Conservation (phyloP, 2,797 vertebrate genomes). For the Diglossa cyanea region DNA sequence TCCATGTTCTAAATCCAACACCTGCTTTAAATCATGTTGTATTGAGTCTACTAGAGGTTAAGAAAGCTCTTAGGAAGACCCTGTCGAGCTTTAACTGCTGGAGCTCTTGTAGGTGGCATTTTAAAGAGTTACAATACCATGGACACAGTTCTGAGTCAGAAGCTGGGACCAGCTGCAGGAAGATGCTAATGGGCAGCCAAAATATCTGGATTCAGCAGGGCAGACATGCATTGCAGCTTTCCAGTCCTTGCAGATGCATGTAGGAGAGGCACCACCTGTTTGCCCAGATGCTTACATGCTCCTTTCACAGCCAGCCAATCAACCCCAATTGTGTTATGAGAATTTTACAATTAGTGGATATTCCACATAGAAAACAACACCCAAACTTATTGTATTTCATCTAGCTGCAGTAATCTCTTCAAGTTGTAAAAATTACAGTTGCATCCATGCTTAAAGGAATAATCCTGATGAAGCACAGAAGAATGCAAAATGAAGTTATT, state of each 20-base stretch:
- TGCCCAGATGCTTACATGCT: neutral
- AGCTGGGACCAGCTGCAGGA: neutral
- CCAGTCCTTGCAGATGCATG: neutral
- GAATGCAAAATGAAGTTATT: neutral
- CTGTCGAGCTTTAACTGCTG: neutral
- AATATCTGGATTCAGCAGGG: neutral
- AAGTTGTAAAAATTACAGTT: neutral
- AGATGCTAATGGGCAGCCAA: neutral
- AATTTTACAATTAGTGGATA: slow-evolving; percentile 8
- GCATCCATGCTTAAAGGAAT: neutral
- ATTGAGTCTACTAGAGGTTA: neutral
- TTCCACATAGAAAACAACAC: neutral
- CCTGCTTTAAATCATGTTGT: neutral
- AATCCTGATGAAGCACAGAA: neutral
- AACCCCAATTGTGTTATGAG: neutral
- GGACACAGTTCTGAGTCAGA: neutral
- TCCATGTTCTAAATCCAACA: neutral
- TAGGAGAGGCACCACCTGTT: slow-evolving; percentile 12
- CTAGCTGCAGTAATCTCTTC: neutral
- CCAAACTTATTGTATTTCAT: neutral
- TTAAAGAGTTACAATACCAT: neutral
- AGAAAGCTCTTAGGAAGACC: neutral
- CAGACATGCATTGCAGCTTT: neutral
- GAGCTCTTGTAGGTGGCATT: neutral
- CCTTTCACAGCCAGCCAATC: slow-evolving; percentile 26